phyloP scores from a whole-genome alignment of 2,888 invertebrate species.

The Mythimna lalbum region DNA sequence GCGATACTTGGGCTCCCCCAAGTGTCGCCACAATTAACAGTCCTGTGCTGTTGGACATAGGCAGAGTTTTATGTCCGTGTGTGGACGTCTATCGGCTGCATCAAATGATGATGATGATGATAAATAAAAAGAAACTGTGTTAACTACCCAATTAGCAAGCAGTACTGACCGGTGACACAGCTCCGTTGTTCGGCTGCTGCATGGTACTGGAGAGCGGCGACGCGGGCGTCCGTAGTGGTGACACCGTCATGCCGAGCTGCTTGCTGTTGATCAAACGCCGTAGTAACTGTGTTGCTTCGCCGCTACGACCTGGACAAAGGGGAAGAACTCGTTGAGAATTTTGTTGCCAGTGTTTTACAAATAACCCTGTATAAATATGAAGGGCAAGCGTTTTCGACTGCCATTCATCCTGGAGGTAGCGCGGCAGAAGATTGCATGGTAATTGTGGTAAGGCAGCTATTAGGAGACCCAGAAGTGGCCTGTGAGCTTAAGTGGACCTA shows the following conservation, averaged over 20 bases:
- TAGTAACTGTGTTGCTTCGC: slow-evolving; percentile 94
- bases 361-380: too few relatives aligned
- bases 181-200: slow-evolving; percentile 80
- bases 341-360: too few relatives aligned
- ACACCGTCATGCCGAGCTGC: slow-evolving; percentile 93
- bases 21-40: too few relatives aligned
- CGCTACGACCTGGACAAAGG: slow-evolving; percentile 87
- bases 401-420: neutral
- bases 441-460: neutral
- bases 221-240: slow-evolving; percentile 84
- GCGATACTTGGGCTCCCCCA: too few relatives aligned
- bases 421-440: neutral
- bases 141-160: neutral
- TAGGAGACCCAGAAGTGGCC: too few relatives aligned
- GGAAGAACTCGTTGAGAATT: neutral
- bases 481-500: too few relatives aligned
- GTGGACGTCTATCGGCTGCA: too few relatives aligned
- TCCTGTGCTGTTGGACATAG: too few relatives aligned
- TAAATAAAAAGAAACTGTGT: too few relatives aligned
- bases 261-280: slow-evolving; percentile 94
- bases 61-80: too few relatives aligned
- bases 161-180: slow-evolving; percentile 72
- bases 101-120: too few relatives aligned
- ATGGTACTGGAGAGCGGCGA: slow-evolving; percentile 77
- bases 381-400: too few relatives aligned